phyloP scores from a whole-genome alignment of 2,797 vertebrate species.

The Cygnus olor region DNA sequence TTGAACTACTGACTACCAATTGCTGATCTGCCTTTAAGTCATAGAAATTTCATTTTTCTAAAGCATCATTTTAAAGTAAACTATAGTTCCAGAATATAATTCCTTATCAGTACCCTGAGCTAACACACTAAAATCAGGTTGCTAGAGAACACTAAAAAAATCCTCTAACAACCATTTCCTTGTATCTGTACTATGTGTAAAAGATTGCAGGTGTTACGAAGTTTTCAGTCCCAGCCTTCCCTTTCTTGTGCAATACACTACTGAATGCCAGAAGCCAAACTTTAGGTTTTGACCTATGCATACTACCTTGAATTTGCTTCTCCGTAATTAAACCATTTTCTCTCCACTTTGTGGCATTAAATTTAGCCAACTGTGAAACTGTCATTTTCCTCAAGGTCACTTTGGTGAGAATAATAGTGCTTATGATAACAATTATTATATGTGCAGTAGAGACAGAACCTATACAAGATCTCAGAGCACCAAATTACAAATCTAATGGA shows the following conservation, averaged over 20 bases:
- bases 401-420: not conserved
- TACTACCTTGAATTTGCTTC: not conserved
- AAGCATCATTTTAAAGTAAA: not conserved
- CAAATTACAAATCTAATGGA: not conserved
- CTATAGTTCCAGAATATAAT: not conserved
- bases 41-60: not conserved
- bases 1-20: not conserved
- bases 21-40: not conserved
- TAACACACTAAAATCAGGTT: not conserved
- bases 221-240: not conserved
- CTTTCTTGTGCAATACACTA: not conserved
- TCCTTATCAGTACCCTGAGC: not conserved
- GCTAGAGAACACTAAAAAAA: not conserved
- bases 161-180: not conserved
- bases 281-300: not conserved
- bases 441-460: not conserved
- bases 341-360: not conserved
- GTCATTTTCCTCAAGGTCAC: constrained; percentile 1
- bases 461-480: not conserved
- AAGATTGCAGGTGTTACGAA: not conserved
- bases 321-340: constrained; percentile 11
- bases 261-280: not conserved
- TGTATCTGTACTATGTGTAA: not conserved
- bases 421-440: not conserved
- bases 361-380: not conserved